Conservation (phyloP, 2,888 invertebrate genomes). For the Mamestra brassicae region DNA sequence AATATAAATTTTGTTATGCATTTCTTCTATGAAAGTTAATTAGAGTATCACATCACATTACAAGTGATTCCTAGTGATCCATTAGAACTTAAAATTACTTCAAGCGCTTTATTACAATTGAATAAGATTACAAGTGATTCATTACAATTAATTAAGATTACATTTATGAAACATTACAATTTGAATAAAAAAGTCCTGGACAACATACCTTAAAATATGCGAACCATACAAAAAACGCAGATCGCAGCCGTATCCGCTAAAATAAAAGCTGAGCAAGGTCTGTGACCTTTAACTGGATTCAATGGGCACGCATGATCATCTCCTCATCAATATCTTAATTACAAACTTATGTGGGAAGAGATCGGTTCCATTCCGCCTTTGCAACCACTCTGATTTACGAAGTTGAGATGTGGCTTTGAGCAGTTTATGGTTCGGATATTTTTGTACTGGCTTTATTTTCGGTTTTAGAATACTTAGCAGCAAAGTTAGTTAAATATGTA, state of each 20-base stretch:
- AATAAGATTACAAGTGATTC: no score
- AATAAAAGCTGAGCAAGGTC: conserved; percentile 83
- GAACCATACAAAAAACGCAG: conserved; percentile 78
- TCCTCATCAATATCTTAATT: conserved; percentile 70
- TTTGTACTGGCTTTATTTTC: not conserved
- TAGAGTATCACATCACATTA: no score
- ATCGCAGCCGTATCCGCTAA: conserved; percentile 80
- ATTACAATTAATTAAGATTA: no score
- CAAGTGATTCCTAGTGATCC: no score
- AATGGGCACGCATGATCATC: conserved; percentile 74
- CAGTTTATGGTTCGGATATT: not conserved
- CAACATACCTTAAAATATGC: conserved; percentile 48
- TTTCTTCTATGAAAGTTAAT: no score
- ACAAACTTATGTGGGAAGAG: conserved; percentile 56
- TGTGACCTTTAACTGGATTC: conserved; percentile 81
- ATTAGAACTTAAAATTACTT: no score
- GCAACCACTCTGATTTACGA: conserved; percentile 7
- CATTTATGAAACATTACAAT: no score
- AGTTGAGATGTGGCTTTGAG: conserved; percentile 10
- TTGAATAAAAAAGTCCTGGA: no score
- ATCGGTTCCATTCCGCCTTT: conserved; percentile 11
- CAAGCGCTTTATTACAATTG: no score
- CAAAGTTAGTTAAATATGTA: no score
- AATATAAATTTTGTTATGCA: no score
- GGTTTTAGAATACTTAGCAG: no score